Evolutionary conservation across 2,113 vertebrate genomes (phyloP).

Genomic region (Balaeniceps rex): DNA sequence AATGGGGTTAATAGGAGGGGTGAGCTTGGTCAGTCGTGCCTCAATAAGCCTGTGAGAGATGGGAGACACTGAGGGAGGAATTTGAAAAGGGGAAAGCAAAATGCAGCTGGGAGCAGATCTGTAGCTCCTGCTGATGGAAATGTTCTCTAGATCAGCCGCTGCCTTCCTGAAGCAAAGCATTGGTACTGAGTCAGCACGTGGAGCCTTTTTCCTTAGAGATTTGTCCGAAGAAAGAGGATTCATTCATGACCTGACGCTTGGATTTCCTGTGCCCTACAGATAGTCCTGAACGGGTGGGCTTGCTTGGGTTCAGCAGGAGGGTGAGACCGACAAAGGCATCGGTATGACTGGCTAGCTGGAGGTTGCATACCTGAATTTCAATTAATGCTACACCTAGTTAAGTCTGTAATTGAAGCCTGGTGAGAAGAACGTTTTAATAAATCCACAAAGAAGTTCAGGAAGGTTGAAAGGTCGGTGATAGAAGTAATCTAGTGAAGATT

Average conservation of each 20-base stretch:
- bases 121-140: not conserved
- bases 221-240: not conserved
- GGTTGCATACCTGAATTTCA: not conserved
- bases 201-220: not conserved
- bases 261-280: not conserved
- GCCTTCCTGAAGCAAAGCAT: not conserved
- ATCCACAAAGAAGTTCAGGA: not conserved
- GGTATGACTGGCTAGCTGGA: rapidly evolving
- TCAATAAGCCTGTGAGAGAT: not conserved
- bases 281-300: not conserved
- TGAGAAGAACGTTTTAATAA: not conserved
- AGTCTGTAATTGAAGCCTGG: not conserved
- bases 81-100: not conserved
- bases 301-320: not conserved
- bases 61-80: not conserved
- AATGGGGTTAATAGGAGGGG: not conserved
- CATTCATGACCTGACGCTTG: not conserved
- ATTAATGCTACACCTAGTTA: not conserved
- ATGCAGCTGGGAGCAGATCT: not conserved
- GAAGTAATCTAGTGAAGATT: not conserved
- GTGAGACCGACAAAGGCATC: rapidly evolving
- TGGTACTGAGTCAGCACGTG: not conserved
- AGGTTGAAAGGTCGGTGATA: not conserved
- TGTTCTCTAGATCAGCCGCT: not conserved
- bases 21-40: not conserved